These are phyloP conservation scores for Perognathus longimembris DNA, from an alignment of 2,113 vertebrate genomes.

Conservation along the genomic window DNA sequence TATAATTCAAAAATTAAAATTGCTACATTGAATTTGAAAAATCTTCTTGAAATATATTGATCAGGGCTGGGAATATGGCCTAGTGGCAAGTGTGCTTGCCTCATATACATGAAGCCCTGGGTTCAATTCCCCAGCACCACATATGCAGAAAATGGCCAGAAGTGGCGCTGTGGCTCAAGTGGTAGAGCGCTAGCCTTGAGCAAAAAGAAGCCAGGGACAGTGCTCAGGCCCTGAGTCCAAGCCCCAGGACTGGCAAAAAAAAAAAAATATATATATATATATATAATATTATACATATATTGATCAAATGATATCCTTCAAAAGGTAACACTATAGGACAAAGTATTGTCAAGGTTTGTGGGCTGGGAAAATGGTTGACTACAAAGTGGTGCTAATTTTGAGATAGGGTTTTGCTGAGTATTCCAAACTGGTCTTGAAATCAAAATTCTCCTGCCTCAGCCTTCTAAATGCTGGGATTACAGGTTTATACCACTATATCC, in stretches of 20 bases:
- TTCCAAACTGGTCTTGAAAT: background rate
- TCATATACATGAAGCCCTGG: no score
- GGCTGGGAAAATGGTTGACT: background rate
- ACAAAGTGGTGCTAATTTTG: background rate
- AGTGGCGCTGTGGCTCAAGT: no score
- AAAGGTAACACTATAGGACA: background rate
- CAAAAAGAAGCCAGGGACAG: no score
- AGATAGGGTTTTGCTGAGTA: background rate
- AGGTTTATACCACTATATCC: background rate
- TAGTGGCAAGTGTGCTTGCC: no score
- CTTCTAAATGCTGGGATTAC: background rate
- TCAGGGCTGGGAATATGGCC: no score
- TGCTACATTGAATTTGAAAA: conserved; percentile 15
- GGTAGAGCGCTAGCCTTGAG: no score
- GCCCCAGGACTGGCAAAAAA: no score
- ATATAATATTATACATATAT: no score
- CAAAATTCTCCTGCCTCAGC: background rate
- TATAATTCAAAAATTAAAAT: conserved; percentile 47
- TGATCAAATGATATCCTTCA: background rate
- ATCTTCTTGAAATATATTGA: conserved; percentile 15
- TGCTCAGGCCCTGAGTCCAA: no score
- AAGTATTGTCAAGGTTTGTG: background rate
- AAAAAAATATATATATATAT: no score
- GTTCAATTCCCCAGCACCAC: no score
- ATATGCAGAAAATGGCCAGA: no score